Evolutionary conservation across 53 echinoderm and acorn worm genomes (phyloP).

Genomic region (Echinarachnius parma): DNA sequence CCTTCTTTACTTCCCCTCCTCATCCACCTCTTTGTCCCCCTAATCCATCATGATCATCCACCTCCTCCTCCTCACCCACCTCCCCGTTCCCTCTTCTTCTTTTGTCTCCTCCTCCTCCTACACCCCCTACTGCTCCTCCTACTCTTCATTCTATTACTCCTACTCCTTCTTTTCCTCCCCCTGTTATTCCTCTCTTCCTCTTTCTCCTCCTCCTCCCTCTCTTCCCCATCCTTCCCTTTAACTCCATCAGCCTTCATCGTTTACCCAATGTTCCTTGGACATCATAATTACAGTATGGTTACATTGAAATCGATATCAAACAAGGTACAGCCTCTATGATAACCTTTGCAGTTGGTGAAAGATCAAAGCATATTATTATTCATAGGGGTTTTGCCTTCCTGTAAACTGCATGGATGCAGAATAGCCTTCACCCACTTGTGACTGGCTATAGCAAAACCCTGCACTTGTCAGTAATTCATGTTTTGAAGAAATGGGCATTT

Average conservation of each 20-base stretch:
- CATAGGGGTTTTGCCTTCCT: too few species aligned
- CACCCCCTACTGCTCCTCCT: not conserved
- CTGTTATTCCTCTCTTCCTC: not conserved
- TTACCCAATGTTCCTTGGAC: not conserved
- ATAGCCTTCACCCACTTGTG: too few species aligned
- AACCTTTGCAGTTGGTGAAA: too few species aligned
- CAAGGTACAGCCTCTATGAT: too few species aligned
- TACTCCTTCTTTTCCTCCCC: not conserved
- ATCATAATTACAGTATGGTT: not conserved
- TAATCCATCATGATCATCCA: not conserved
- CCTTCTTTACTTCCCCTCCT: not conserved
- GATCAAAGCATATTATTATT: too few species aligned
- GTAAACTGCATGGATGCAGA: too few species aligned
- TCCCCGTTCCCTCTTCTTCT: not conserved
- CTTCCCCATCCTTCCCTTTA: not conserved
- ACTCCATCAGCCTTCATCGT: not conserved
- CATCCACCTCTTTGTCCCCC: not conserved
- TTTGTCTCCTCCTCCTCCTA: not conserved
- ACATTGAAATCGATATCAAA: too few species aligned
- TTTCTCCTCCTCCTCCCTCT: not conserved
- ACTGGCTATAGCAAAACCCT: too few species aligned
- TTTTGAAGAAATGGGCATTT: too few species aligned
- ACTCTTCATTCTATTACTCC: not conserved
- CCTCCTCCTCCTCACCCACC: too few species aligned
- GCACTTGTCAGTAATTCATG: too few species aligned